These are phyloP conservation scores for Lates calcarifer DNA, from an alignment of 2,113 vertebrate species.

Conservation along the genomic window DNA sequence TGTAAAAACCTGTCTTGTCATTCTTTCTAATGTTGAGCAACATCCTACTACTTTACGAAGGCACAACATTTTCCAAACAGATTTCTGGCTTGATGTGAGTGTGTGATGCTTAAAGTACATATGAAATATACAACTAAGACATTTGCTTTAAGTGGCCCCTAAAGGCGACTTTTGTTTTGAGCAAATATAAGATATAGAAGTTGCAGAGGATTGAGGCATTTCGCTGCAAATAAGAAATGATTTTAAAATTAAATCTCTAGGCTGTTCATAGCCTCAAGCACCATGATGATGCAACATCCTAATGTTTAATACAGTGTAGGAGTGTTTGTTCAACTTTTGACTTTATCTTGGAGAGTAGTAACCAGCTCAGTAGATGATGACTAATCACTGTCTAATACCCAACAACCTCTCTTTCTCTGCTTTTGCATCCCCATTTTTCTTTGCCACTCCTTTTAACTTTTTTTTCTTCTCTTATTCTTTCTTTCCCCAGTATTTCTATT, in stretches of 20 bases:
- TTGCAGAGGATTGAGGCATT: conserved; percentile 27
- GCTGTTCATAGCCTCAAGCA: conserved; percentile 5
- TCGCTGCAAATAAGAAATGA: conserved; percentile 27
- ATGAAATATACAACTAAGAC: conserved; percentile 17
- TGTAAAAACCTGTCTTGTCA: conserved; percentile 33
- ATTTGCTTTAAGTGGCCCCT: conserved; percentile 32
- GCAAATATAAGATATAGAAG: conserved; percentile 24
- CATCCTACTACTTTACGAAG: conserved; percentile 11
- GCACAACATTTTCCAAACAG: not conserved
- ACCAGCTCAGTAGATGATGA: conserved; percentile 12
- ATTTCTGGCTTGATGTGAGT: conserved; percentile 25
- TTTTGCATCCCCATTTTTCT: conserved; percentile 1
- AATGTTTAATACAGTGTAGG: conserved; percentile 2
- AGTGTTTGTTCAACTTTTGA: conserved; percentile 18
- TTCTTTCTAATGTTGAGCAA: conserved; percentile 34
- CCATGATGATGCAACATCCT: conserved; percentile 10
- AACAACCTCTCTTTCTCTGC: not conserved
- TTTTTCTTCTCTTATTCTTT: conserved; percentile 9
- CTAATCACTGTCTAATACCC: conserved; percentile 6
- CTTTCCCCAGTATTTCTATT: conserved; percentile 76
- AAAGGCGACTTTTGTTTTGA: conserved; percentile 48
- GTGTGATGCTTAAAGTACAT: conserved; percentile 28
- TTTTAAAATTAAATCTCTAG: conserved; percentile 24
- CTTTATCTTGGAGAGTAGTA: conserved; percentile 2
- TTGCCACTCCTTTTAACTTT: not conserved